phyloP scores from a whole-genome alignment of 2,797 vertebrate species.

The Alca torda region DNA sequence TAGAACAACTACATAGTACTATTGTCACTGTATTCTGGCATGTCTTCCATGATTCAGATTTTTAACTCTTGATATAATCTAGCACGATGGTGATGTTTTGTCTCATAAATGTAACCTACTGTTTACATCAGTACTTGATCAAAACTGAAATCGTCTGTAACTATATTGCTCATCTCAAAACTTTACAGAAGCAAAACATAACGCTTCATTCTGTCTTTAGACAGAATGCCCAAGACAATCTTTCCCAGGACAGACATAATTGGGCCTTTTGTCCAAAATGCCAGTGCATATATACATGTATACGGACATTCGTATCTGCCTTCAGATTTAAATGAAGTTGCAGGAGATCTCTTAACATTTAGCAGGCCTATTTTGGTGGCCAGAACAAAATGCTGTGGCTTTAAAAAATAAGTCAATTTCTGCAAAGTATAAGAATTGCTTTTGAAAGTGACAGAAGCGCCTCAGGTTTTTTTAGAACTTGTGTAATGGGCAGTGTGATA shows the following conservation, averaged over 20 bases:
- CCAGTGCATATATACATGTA: neutral
- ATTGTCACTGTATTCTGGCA: neutral
- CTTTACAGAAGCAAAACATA: neutral
- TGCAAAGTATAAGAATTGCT: neutral
- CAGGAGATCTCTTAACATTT: neutral
- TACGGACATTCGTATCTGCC: neutral
- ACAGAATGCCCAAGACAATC: neutral
- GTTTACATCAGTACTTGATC: slow-evolving; percentile 4
- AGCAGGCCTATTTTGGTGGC: neutral
- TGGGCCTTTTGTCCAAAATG: neutral
- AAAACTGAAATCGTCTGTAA: slow-evolving; percentile 2
- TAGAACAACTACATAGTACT: neutral
- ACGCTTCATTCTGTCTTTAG: neutral
- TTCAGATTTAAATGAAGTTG: neutral
- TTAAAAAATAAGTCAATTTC: neutral
- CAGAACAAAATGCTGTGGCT: neutral
- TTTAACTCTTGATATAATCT: slow-evolving; percentile 15
- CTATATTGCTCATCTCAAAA: neutral
- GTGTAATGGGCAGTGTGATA: fast-evolving
- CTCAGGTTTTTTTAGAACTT: neutral
- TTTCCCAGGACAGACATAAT: neutral
- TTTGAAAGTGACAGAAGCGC: neutral
- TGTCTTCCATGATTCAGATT: slow-evolving; percentile 5
- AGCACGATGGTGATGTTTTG: neutral
- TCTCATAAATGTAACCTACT: slow-evolving; percentile 7